These are phyloP conservation scores for Trichonephila clavata DNA, from an alignment of 1,140 invertebrate genomes.

Conservation along the genomic window DNA sequence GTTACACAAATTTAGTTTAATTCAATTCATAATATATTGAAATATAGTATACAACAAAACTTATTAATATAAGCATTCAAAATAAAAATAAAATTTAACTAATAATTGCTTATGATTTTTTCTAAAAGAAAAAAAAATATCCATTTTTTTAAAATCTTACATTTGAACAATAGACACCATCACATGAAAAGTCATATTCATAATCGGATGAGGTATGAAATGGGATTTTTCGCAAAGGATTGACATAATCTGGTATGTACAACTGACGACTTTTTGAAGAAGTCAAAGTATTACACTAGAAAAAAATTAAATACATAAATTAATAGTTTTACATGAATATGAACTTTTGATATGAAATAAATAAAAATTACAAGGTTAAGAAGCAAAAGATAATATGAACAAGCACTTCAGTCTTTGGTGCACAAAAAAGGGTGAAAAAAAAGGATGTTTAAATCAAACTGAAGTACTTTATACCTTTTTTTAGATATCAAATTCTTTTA, in stretches of 20 bases:
- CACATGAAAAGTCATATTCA: neutral
- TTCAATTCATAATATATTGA: too few species aligned
- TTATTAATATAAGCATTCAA: neutral
- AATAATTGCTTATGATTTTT: neutral
- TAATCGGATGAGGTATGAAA: neutral
- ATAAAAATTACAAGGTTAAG: neutral
- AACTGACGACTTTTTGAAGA: neutral
- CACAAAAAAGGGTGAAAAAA: neutral
- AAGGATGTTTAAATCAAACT: neutral
- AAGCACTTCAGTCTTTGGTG: neutral
- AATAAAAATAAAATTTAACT: neutral
- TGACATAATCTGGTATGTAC: constrained; percentile 14
- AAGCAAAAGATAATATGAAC: neutral
- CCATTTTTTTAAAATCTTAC: neutral
- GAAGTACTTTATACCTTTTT: too few species aligned
- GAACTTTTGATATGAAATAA: neutral
- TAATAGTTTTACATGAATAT: too few species aligned
- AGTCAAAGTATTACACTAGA: neutral
- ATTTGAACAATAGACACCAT: constrained; percentile 2
- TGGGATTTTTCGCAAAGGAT: neutral
- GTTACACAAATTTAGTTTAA: too few species aligned
- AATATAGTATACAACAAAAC: neutral
- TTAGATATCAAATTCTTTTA: too few species aligned
- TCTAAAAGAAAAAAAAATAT: neutral
- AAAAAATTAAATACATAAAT: neutral